phyloP scores from a whole-genome alignment of 1,140 invertebrate species.

The Meloidogyne exigua region DNA sequence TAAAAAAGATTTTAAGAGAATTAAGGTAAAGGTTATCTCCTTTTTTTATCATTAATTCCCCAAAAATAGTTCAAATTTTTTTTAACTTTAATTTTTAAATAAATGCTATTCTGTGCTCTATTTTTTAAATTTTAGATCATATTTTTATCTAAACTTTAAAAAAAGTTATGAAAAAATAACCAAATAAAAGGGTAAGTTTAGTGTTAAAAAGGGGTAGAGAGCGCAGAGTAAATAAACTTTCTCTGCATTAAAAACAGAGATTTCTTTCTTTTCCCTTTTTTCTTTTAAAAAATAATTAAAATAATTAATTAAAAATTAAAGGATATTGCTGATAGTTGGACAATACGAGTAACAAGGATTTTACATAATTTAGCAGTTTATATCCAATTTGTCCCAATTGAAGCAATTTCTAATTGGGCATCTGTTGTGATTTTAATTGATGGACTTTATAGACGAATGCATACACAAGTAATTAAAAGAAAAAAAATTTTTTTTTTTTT shows the following conservation, averaged over 20 bases:
- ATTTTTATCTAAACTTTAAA: slow-evolving; percentile 23
- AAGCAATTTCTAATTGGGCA: slow-evolving; percentile 69
- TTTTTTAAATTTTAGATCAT: background rate
- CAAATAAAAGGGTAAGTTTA: no score
- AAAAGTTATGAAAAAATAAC: no score
- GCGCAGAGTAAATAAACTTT: no score
- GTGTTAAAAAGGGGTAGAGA: no score
- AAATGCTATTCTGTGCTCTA: slow-evolving; percentile 65
- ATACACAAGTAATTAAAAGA: slow-evolving; percentile 57
- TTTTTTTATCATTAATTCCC: no score
- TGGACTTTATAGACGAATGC: slow-evolving; percentile 74
- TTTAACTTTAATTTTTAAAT: no score
- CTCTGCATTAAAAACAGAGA: no score
- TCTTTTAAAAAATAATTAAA: background rate
- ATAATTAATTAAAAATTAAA: background rate
- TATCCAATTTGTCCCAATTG: slow-evolving; percentile 79
- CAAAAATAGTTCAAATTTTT: no score
- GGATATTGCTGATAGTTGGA: slow-evolving; percentile 55
- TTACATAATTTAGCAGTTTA: slow-evolving; percentile 87
- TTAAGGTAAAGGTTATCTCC: no score
- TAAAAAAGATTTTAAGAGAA: no score
- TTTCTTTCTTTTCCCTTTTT: background rate
- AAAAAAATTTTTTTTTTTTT: background rate
- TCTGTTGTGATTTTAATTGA: slow-evolving; percentile 80
- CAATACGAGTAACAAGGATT: slow-evolving; percentile 65